phyloP scores from a whole-genome alignment of 2,797 vertebrate species.

The Pseudochaenichthys georgianus region DNA sequence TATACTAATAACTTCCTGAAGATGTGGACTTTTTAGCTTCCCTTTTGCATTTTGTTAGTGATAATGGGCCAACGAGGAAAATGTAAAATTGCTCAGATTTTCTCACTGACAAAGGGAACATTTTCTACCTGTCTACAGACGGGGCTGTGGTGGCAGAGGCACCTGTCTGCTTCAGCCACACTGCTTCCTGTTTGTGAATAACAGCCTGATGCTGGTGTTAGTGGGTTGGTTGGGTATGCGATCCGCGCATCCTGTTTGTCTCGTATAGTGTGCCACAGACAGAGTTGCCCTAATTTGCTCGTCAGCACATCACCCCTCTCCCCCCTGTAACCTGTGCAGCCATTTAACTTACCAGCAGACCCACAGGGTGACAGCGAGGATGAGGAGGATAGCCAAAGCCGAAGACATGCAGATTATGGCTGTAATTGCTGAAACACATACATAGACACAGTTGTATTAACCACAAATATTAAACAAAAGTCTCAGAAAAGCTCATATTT shows the following conservation, averaged over 20 bases:
- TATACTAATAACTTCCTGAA: slow-evolving; percentile 53
- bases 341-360: slow-evolving; percentile 81
- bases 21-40: slow-evolving; percentile 40
- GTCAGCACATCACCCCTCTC: slow-evolving; percentile 38
- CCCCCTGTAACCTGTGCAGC: slow-evolving; percentile 29
- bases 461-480: neutral
- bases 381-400: slow-evolving; percentile 56
- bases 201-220: slow-evolving; percentile 52
- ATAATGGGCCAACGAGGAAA: slow-evolving; percentile 33
- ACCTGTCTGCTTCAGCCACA: slow-evolving; percentile 71
- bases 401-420: slow-evolving; percentile 67
- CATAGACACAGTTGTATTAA: slow-evolving; percentile 19
- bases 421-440: slow-evolving; percentile 62
- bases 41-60: slow-evolving; percentile 24
- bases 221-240: slow-evolving; percentile 60
- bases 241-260: slow-evolving; percentile 76
- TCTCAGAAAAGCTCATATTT: neutral
- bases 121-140: slow-evolving; percentile 55
- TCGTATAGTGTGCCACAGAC: slow-evolving; percentile 22
- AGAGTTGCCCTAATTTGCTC: slow-evolving; percentile 45
- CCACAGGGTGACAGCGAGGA: slow-evolving; percentile 62
- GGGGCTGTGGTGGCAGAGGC: slow-evolving; percentile 61
- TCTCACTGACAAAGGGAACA: slow-evolving; percentile 13
- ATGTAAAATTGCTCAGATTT: slow-evolving; percentile 57
- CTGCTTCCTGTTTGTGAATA: slow-evolving; percentile 84